Conservation (phyloP, 2,113 vertebrate species). For the Penelope pileata region DNA sequence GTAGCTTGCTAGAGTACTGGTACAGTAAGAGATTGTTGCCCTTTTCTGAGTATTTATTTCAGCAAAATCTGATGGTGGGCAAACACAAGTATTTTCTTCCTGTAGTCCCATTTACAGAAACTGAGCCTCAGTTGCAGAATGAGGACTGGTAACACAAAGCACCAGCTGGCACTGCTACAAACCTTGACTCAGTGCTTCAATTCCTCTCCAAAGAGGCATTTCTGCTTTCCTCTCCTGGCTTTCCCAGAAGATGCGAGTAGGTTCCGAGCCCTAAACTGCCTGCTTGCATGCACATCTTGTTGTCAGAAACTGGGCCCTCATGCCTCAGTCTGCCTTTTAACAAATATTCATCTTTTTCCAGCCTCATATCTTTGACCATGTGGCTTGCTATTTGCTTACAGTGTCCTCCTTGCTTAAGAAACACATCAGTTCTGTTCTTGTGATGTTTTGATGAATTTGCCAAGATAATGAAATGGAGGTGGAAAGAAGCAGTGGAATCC, state of each 20-base stretch:
- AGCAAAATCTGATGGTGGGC: not conserved
- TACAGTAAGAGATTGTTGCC: not conserved
- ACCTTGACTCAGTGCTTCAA: not conserved
- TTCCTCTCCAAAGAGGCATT: not conserved
- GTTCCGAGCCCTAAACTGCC: not conserved
- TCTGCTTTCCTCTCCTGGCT: not conserved
- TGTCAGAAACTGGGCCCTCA: rapidly evolving
- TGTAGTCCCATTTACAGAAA: not conserved
- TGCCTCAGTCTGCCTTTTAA: not conserved
- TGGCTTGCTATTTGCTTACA: not conserved
- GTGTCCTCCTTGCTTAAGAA: not conserved
- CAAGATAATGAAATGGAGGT: not conserved
- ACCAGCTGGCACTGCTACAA: not conserved
- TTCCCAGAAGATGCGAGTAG: not conserved
- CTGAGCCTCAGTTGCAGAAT: not conserved
- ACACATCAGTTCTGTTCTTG: not conserved
- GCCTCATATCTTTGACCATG: not conserved
- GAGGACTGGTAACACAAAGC: not conserved
- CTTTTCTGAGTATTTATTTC: not conserved
- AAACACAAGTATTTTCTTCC: not conserved
- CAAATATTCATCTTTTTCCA: not conserved
- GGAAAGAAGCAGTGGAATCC: not conserved
- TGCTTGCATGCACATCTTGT: not conserved
- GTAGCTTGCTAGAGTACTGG: not conserved
- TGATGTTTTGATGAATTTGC: not conserved